Evolutionary conservation across 30 jellyfish, hydroid and myxozoan genomes (phyloP), one percentile per base, ranked within the genome.

Genomic region (Mastigias papua): DNA sequence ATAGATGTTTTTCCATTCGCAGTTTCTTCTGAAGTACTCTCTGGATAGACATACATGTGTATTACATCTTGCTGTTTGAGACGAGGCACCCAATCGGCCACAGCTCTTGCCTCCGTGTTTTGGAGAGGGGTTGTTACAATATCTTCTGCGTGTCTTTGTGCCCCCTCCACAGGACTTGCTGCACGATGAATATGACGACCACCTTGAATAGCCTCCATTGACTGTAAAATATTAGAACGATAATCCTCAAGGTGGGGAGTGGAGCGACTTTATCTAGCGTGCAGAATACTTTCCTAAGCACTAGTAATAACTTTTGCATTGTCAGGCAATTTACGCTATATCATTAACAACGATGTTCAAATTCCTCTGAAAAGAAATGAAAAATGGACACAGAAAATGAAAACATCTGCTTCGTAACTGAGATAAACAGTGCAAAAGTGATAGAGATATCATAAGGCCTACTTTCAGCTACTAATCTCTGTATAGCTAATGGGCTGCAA

Each of bases 91-190:
- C 23, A 70, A 26, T 2, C 70, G 23, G 26, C 54, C 65, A 78
- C 95, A 87, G 34, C 31, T 48, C 48, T 64, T 65, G 10, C 95
- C 95, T 20, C 86, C 90, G 34, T 76, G 48, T 51, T 48, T 27
- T 1, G 95, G 90, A 13, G 80, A 5, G 1, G 95, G 95, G 32
- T 87, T 75, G 29, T 49, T 76, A 86, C 95, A 87, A 4, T 57
- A 20, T 63, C 95, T 65, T 62, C 21, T 20, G 7, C 95, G 79
- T 42, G 81, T 76, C 60, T 87, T 84, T 1, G 9, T n/a, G 28
- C 95, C 95, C 8, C 95, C 86, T 10, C 86, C 90, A 54, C 95
- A 87, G 0, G 90, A 28, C 75, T 64, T 76, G 95, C 86, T 87
- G 64, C 95, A 87, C 9, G 67, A 21, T 21, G 86, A 32, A 34